phyloP scores from a whole-genome alignment of 2,888 invertebrate genomes.

The Boloria selene region DNA sequence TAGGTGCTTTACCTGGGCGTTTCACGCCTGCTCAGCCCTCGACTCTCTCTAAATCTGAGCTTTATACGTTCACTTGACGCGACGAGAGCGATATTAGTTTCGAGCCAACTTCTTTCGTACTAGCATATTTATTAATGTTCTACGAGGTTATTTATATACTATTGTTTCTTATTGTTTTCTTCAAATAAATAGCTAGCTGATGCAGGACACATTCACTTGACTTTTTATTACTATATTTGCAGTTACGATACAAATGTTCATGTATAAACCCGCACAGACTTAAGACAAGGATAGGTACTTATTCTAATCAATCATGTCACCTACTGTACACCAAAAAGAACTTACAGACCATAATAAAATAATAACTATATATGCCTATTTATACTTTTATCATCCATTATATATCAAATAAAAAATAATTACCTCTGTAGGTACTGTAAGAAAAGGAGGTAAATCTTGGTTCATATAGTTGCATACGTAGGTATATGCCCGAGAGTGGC shows the following conservation, averaged over 20 bases:
- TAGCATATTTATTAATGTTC: constrained; percentile 80
- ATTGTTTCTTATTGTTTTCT: background rate
- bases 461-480: constrained; percentile 31
- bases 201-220: background rate
- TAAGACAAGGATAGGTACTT: too few species aligned
- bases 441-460: constrained; percentile 4
- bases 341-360: too few species aligned
- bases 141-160: constrained; percentile 40
- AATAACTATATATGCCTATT: too few species aligned
- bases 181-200: background rate
- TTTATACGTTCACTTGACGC: constrained; percentile 83
- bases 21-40: constrained; percentile 78
- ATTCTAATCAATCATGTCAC: too few species aligned
- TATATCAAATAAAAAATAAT: constrained; percentile 1
- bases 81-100: constrained; percentile 81
- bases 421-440: constrained; percentile 34
- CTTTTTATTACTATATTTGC: background rate
- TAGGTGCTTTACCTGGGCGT: constrained; percentile 81
- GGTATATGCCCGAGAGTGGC: constrained; percentile 44
- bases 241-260: background rate
- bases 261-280: too few species aligned
- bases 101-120: constrained; percentile 75
- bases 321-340: too few species aligned
- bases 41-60: constrained; percentile 81
- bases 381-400: background rate